Evolutionary conservation across 2,888 invertebrate species (phyloP), one percentile per base, ranked within the genome.

Genomic region (Cactoblastis cactorum): DNA sequence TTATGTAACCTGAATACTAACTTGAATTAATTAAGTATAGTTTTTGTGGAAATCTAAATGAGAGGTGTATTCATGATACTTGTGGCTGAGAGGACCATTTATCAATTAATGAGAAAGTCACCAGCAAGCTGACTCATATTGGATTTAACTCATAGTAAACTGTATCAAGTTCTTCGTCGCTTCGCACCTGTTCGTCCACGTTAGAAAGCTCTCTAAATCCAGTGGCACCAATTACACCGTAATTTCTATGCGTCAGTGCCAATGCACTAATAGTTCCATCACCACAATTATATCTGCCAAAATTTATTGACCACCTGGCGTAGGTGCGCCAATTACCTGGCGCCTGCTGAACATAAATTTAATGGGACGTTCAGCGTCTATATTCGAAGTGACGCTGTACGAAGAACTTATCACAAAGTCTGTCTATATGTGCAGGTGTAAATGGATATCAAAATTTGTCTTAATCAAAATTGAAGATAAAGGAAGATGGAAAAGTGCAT

Each of bases 191-290:
- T 37, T 37, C 37, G 1, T 8, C 14, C 5, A 15, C 15, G 17
- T 12, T 37, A 1, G 8, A 34, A 34, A 12, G 17, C 37, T 17
- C 37, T 37, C 37, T 37, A 37, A 37, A 37, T 37, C 37, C 4
- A 37, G 37, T 41, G 5, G 43, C 43, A 6, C 17, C 43, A 43
- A 43, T 43, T 43, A 28, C 28, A 43, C 43, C 11, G 28, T 28
- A 8, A 38, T 38, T 22, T 37, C 12, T 14, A 41, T n/a, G 43
- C 43, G 43, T 28, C 43, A 17, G 28, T 32, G 43, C 43, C 39
- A 43, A 43, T 32, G 32, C 43, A 28, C 28, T 43, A 43, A 43
- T 43, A 28, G 43, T 28, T 43, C 43, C 43, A 43, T 43, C 43
- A 28, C 43, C 28, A 43, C 32, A 43, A 43, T 43, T 28, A 43